Evolutionary conservation across 2,888 invertebrate genomes (phyloP).

Genomic region (Troides aeacus): DNA sequence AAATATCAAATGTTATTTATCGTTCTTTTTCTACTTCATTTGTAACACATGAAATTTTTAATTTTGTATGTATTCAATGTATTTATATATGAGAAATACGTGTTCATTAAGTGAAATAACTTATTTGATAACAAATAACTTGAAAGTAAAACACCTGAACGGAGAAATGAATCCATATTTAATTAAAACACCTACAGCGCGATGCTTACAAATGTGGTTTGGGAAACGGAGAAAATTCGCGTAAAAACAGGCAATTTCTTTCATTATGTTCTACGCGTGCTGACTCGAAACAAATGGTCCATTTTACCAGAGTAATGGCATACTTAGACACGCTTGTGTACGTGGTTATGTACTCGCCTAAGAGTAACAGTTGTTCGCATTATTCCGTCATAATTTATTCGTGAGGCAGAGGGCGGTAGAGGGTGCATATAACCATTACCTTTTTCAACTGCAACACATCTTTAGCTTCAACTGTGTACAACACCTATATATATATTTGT

Average conservation of each 20-base stretch:
- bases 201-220: slow-evolving; percentile 32
- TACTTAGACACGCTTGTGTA: slow-evolving; percentile 45
- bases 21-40: too few relatives aligned
- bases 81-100: too few relatives aligned
- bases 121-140: background rate
- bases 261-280: slow-evolving; percentile 41
- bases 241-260: slow-evolving; percentile 36
- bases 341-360: slow-evolving; percentile 34
- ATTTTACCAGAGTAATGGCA: slow-evolving; percentile 46
- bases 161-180: slow-evolving; percentile 31
- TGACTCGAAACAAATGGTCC: slow-evolving; percentile 45
- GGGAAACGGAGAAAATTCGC: slow-evolving; percentile 31
- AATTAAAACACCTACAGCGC: slow-evolving; percentile 34
- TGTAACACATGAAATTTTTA: too few relatives aligned
- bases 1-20: too few relatives aligned
- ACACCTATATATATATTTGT: background rate
- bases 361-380: slow-evolving; percentile 38
- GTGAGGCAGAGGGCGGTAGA: slow-evolving; percentile 21
- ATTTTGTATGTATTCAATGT: too few relatives aligned
- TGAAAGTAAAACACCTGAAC: slow-evolving; percentile 11
- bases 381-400: slow-evolving; percentile 40
- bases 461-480: background rate
- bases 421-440: slow-evolving; percentile 6
- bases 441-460: slow-evolving; percentile 8
- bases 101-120: too few relatives aligned